phyloP scores from a whole-genome alignment of 2,797 vertebrate species.

The Mycteria americana region DNA sequence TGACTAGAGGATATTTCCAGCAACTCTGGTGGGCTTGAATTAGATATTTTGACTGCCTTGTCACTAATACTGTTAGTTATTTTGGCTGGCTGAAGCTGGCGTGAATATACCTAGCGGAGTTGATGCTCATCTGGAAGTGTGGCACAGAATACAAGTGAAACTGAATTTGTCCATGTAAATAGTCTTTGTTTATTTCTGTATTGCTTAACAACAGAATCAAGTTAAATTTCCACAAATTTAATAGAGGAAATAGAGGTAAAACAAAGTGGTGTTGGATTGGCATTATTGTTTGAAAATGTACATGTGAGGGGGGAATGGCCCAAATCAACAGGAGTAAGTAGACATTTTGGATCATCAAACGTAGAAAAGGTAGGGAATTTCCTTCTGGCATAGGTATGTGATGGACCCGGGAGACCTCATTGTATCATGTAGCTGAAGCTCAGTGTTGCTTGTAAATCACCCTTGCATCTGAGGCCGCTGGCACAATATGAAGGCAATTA shows the following conservation, averaged over 20 bases:
- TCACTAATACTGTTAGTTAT: background rate
- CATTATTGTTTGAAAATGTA: background rate
- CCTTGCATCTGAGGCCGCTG: background rate
- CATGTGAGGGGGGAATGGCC: fast-evolving
- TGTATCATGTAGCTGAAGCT: background rate
- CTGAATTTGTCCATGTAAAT: background rate
- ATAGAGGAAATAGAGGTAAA: background rate
- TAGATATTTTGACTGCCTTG: background rate
- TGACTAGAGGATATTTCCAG: background rate
- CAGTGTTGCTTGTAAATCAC: background rate
- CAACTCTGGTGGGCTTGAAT: background rate
- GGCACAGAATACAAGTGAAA: background rate
- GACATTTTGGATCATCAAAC: background rate
- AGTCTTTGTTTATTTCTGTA: background rate
- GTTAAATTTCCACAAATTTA: background rate
- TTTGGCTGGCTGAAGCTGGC: background rate
- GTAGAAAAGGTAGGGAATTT: background rate
- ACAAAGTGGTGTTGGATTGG: background rate
- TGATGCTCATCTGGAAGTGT: background rate
- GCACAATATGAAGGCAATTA: background rate
- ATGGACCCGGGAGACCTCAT: background rate
- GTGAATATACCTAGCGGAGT: background rate
- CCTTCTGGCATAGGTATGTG: background rate
- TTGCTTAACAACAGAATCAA: background rate
- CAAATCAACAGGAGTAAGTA: background rate